A percentile compares a stretch with the other conserved stretches of the same genome.
Evolutionary conservation across 1,140 invertebrate genomes (phyloP).

Genomic region (Teleogryllus occipitalis): DNA sequence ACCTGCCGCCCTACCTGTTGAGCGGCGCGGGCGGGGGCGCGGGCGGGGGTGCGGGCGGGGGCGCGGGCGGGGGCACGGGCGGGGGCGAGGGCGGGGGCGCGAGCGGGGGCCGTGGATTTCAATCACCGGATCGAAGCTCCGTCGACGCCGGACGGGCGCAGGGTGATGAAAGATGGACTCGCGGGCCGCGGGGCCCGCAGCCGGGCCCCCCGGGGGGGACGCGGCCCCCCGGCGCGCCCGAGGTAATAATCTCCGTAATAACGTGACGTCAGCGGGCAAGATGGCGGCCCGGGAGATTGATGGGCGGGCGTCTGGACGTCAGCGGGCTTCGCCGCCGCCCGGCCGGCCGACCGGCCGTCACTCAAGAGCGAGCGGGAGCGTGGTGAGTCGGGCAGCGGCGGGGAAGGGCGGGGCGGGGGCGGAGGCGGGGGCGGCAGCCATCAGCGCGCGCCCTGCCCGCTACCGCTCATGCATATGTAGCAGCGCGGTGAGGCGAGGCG

Average conservation of each 20-base stretch:
- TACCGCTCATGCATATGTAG: background rate
- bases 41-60: too few species aligned
- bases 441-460: background rate
- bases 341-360: background rate
- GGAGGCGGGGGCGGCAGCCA: background rate
- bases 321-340: background rate
- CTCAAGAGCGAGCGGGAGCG: background rate
- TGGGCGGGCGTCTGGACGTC: background rate
- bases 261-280: background rate
- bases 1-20: background rate
- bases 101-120: background rate
- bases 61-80: too few species aligned
- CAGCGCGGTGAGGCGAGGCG: background rate
- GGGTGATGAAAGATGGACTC: background rate
- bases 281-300: background rate
- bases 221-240: too few species aligned
- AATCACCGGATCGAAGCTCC: background rate
- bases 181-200: background rate
- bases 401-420: background rate
- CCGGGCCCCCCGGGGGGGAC: too few species aligned
- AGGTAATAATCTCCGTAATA: slow-evolving; percentile 5
- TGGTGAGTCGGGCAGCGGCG: background rate
- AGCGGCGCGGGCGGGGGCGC: background rate
- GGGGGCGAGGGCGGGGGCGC: too few species aligned
- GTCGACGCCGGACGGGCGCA: background rate